Conservation (phyloP, 2,888 invertebrate species). For the Chymomyza fuscimana region DNA sequence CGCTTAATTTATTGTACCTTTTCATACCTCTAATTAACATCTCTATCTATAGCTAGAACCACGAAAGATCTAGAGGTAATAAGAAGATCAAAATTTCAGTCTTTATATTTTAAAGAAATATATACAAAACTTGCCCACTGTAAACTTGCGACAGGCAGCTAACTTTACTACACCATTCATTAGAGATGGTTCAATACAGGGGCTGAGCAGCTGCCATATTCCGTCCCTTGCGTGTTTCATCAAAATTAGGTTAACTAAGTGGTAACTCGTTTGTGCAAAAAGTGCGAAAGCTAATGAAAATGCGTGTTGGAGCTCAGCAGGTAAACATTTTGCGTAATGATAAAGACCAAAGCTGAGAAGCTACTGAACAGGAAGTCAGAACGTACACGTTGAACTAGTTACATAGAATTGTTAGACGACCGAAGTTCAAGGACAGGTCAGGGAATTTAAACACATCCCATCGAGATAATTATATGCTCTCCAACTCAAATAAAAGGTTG, state of each 20-base stretch:
- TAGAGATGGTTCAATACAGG: constrained; percentile 7
- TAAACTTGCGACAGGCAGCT: constrained; percentile 7
- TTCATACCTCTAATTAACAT: too few relatives aligned
- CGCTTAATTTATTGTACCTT: too few relatives aligned
- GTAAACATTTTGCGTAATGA: constrained; percentile 20
- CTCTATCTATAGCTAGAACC: too few relatives aligned
- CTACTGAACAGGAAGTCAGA: constrained; percentile 1
- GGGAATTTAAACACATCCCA: constrained; percentile 33
- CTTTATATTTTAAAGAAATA: too few relatives aligned
- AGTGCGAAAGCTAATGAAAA: constrained; percentile 58
- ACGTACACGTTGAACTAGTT: constrained; percentile 24
- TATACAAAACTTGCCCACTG: not conserved
- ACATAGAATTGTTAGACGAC: constrained; percentile 18
- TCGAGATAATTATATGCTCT: not conserved
- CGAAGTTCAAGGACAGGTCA: constrained; percentile 64
- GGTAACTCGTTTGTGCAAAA: constrained; percentile 46
- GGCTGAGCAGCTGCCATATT: not conserved
- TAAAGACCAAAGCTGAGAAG: constrained; percentile 14
- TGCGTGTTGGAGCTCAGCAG: constrained; percentile 38
- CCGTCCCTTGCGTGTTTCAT: constrained; percentile 54
- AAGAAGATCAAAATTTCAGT: too few relatives aligned
- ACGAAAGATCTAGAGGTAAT: too few relatives aligned
- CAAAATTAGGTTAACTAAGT: constrained; percentile 70
- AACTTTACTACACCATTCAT: constrained; percentile 54
- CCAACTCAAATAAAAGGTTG: not conserved